A percentile compares a stretch with the other conserved stretches of the same genome.
These are phyloP conservation scores for Nannobrachium achirus DNA, from an alignment of 2,113 vertebrate species.

Conservation along the genomic window DNA sequence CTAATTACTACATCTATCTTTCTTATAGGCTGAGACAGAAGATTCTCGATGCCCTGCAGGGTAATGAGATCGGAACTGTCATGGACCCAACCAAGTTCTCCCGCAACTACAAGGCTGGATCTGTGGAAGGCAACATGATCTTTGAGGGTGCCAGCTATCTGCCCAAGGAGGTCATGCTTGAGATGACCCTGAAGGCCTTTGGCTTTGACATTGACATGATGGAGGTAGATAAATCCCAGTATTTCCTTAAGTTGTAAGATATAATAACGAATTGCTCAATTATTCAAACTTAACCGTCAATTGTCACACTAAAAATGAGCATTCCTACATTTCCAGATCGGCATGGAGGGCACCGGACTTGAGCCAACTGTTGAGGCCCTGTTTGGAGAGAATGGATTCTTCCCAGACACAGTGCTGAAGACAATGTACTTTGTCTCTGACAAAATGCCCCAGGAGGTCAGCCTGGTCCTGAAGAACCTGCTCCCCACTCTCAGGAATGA, in stretches of 20 bases:
- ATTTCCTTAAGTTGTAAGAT: no score
- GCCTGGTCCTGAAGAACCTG: slow-evolving; percentile 80
- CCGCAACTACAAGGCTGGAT: slow-evolving; percentile 86
- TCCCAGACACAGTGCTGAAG: slow-evolving; percentile 88
- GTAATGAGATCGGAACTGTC: slow-evolving; percentile 75
- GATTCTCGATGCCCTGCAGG: slow-evolving; percentile 81
- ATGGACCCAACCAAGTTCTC: slow-evolving; percentile 87
- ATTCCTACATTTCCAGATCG: slow-evolving; percentile 78
- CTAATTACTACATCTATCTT: not conserved
- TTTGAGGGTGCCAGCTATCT: slow-evolving; percentile 87
- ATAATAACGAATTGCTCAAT: no score
- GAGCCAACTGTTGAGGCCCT: slow-evolving; percentile 90
- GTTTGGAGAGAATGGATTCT: slow-evolving; percentile 92
- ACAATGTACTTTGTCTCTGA: slow-evolving; percentile 88
- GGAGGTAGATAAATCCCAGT: slow-evolving; percentile 81
- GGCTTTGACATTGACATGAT: slow-evolving; percentile 87
- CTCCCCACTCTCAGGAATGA: slow-evolving; percentile 78
- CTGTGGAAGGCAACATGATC: slow-evolving; percentile 88
- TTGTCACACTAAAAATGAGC: not conserved
- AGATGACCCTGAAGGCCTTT: slow-evolving; percentile 87
- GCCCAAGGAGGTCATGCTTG: slow-evolving; percentile 91
- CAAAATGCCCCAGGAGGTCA: slow-evolving; percentile 82
- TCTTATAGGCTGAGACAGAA: slow-evolving; percentile 80
- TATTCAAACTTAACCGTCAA: no score
- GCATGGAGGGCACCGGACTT: slow-evolving; percentile 90